Base-by-base conservation (phyloP, 1,140 invertebrate species). In the Calycopis cecrops region DNA sequence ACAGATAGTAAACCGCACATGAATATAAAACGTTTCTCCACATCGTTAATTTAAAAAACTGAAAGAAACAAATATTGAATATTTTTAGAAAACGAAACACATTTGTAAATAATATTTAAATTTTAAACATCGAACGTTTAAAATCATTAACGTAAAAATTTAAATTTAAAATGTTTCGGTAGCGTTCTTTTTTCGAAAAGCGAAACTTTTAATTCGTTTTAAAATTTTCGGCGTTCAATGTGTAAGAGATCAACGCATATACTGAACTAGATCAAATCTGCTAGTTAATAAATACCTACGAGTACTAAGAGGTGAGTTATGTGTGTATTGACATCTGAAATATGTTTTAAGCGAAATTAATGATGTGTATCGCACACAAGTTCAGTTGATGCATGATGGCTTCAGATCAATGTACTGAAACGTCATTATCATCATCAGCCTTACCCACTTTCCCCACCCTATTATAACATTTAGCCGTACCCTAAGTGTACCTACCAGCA, bases 261-360 rank as follows among this genome's bases (percentile, higher is more conserved):
- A 73, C 75, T 73, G 67, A 68, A 62, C 60, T 62, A 65, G 48
- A 64, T 63, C 63, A 62, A 67, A 62, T 65, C 54, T 54, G 60
- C 59, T 42, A 49, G 35, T 48, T 65, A 73, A 71, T 71, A 73
- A 75, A 75, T 73, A 77, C 60, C 57, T 67, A 48, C 50, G 40
- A 52, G 18, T 17, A 16, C 34, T 17, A 44, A 52, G 51, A 42
- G 51, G 48, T 50, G 55, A 50, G 50, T 47, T 35, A 57, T 34
- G n/a, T n/a, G n/a, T n/a, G 51, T 53, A 59, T 40, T 51, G 40
- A 33, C 42, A 48, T 42, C 18, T 38, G 47, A 35, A 48, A 37
- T 57, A 58, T 57, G 53, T 57, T n/a, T n/a, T 48, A 55, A 14
- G 48, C 16, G 42, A 52, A 60, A 55, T 40, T 52, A 52, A 52